Evolutionary conservation across 1,140 invertebrate species (phyloP).

Genomic region (Zophobas morio): DNA sequence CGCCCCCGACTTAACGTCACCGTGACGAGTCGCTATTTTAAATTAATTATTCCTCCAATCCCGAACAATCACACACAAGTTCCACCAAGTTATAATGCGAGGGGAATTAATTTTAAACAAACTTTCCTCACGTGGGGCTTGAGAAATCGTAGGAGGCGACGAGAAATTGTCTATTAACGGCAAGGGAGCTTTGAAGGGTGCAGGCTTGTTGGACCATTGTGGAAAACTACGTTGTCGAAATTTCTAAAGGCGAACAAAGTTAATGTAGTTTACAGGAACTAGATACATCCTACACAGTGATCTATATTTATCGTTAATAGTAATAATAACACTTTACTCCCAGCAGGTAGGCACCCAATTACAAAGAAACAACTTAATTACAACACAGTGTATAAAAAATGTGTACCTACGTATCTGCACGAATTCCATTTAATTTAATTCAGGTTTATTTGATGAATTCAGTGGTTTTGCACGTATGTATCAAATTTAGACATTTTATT

Average conservation of each 20-base stretch:
- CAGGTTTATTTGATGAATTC: too few species aligned
- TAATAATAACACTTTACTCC: too few species aligned
- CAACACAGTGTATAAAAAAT: too few species aligned
- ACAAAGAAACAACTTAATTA: too few species aligned
- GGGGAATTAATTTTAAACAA: constrained; percentile 35
- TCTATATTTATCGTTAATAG: too few species aligned
- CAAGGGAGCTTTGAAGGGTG: constrained; percentile 7
- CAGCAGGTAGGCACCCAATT: too few species aligned
- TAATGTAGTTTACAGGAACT: not conserved
- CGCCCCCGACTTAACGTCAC: constrained; percentile 14
- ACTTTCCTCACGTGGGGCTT: constrained; percentile 19
- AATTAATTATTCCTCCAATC: constrained; percentile 42
- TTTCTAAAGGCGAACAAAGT: not conserved
- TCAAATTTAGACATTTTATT: too few species aligned
- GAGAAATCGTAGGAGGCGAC: not conserved
- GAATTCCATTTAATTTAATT: too few species aligned
- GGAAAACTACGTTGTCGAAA: constrained; percentile 1
- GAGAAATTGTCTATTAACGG: constrained; percentile 33
- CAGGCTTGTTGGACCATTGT: not conserved
- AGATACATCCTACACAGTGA: too few species aligned
- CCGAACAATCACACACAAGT: constrained; percentile 31
- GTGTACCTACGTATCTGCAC: too few species aligned
- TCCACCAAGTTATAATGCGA: constrained; percentile 28
- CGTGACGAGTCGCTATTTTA: constrained; percentile 37
- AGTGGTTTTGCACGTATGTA: too few species aligned